phyloP scores from a whole-genome alignment of 2,797 vertebrate genomes.

The Tenualosa thibaudeaui region DNA sequence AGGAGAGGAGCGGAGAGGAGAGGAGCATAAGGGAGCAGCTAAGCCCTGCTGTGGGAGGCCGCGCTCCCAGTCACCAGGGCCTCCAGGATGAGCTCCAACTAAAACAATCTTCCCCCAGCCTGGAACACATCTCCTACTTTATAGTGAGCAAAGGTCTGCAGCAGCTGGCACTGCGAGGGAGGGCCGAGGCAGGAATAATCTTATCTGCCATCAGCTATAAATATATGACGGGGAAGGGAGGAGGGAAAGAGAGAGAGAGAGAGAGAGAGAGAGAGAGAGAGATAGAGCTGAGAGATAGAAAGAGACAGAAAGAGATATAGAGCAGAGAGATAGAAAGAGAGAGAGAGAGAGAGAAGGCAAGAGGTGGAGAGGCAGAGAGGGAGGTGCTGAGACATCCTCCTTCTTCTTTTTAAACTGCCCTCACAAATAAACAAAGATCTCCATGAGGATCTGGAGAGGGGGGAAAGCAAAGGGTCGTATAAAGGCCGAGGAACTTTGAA shows the following conservation, averaged over 20 bases:
- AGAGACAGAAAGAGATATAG: conserved; percentile 21
- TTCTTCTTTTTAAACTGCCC: conserved; percentile 45
- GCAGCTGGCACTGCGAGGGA: conserved; percentile 78
- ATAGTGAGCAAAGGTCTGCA: conserved; percentile 81
- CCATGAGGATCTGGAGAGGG: conserved; percentile 28
- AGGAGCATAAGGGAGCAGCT: neutral
- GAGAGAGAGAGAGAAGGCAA: conserved; percentile 43
- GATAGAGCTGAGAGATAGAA: conserved; percentile 42
- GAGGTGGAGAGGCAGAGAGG: neutral
- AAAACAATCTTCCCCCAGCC: conserved; percentile 65
- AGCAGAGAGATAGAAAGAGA: conserved; percentile 43
- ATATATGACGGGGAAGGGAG: conserved; percentile 71
- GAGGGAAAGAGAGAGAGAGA: conserved; percentile 25
- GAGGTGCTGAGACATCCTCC: conserved; percentile 41
- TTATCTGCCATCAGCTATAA: conserved; percentile 83
- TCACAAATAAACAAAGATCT: conserved; percentile 58
- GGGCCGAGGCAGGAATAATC: conserved; percentile 70
- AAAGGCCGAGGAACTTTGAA: conserved; percentile 16
- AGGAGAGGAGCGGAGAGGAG: neutral
- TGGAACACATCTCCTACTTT: conserved; percentile 74
- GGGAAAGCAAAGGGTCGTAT: conserved; percentile 10
- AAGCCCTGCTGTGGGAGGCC: conserved; percentile 15
- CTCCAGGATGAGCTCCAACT: conserved; percentile 72
- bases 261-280: neutral
- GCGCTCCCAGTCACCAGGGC: conserved; percentile 32